A percentile compares a stretch with the other conserved stretches of the same genome.
phyloP scores from a whole-genome alignment of 2,888 invertebrate species.

The Arrhopalites spinosus region DNA sequence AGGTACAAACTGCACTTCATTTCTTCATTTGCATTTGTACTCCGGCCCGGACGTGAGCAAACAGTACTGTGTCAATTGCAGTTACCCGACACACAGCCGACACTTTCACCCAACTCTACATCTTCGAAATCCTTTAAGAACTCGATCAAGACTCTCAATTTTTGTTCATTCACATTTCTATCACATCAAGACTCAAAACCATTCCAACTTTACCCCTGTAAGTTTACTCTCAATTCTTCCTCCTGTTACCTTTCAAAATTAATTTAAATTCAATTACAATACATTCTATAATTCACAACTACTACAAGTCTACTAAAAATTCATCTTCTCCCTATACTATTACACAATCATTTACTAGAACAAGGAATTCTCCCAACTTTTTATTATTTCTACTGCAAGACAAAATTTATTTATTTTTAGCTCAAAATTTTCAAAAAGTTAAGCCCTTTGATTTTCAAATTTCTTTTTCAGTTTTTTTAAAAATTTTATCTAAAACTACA shows the following conservation, averaged over 20 bases:
- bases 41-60: slow-evolving; percentile 48
- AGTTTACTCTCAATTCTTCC: slow-evolving; percentile 10
- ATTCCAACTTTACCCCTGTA: slow-evolving; percentile 8
- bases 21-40: slow-evolving; percentile 56
- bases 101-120: slow-evolving; percentile 10
- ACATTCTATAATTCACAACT: no score
- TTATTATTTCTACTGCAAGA: no score
- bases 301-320: no score
- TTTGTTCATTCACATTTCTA: slow-evolving; percentile 21
- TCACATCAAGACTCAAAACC: slow-evolving; percentile 8
- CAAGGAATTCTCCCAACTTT: no score
- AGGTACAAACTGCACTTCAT: slow-evolving; percentile 55
- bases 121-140: slow-evolving; percentile 12
- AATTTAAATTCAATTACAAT: neutral
- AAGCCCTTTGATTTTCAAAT: no score
- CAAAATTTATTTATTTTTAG: no score
- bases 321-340: no score
- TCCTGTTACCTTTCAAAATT: neutral
- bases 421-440: no score
- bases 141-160: slow-evolving; percentile 16
- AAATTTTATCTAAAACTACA: no score
- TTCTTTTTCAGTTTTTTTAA: no score
- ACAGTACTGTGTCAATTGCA: slow-evolving; percentile 39
- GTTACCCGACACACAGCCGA: slow-evolving; percentile 8
- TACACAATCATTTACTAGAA: no score